Evolutionary conservation across 2,888 invertebrate genomes (phyloP), one percentile per base, ranked within the genome.

Genomic region (Amaurobius ferox): DNA sequence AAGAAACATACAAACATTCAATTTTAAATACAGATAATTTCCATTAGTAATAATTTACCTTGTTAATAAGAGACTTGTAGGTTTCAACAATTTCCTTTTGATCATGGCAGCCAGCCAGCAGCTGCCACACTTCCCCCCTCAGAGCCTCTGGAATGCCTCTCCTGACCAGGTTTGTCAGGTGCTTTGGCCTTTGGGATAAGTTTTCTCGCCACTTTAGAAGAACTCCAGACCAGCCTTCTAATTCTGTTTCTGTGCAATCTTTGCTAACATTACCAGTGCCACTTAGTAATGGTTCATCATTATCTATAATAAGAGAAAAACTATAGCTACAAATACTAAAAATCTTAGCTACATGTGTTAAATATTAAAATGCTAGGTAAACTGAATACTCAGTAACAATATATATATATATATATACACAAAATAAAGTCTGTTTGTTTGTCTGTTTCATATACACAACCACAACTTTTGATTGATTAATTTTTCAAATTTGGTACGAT

Each of bases 191-290:
- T 79, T 90, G 90, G 2, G 90, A 86, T 13, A 92, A 89, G 80
- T 91, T 91, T 40, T 88, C 88, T 40, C 90, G 88, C 92, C 92
- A 91, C 78, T 91, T 89, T n/a, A 88, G 90, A 66, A 93, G 89
- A 13, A 97, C 95, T 90, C 97, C 97, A 78, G 95, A 95, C 99
- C 99, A 99, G 90, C 95, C 96, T 77, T 96, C 96, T 62, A 99
- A 93, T 67, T 98, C 96, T 89, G 96, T 96, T 91, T 96, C 97
- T 0, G 96, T 95, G 90, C 98, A 98, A 90, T 99, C 98, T 91
- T 98, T 98, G 0, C 97, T 97, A 0, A 99, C 99, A 90, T 96
- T 95, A 0, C 99, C 99, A 3, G 98, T 98, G 0, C 99, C 99
- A 91, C 98, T 98, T 39, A 88, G 73, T 11, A 89, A 78, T 6